These are phyloP conservation scores for Pimpla rufipes DNA, from an alignment of 2,888 invertebrate species.

Conservation along the genomic window DNA sequence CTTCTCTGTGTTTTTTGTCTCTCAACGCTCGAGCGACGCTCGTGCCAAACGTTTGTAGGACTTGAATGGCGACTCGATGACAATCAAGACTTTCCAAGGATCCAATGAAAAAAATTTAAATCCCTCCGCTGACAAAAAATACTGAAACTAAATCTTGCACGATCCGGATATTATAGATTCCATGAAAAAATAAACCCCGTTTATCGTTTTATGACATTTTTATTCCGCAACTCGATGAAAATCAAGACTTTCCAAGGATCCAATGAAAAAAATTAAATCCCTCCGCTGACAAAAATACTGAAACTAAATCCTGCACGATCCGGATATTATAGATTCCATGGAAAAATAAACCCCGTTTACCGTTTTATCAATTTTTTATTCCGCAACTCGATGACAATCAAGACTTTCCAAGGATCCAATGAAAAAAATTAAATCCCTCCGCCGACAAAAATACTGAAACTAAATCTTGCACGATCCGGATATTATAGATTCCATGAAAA, in stretches of 20 bases:
- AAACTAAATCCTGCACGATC: not conserved
- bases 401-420: slow-evolving; percentile 49
- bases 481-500: not conserved
- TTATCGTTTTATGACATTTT: not conserved
- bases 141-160: not conserved
- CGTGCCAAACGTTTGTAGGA: slow-evolving; percentile 43
- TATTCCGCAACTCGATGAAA: slow-evolving; percentile 43
- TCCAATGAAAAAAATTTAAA: not conserved
- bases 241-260: slow-evolving; percentile 57
- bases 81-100: slow-evolving; percentile 59
- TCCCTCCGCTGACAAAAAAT: not conserved
- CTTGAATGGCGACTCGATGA: slow-evolving; percentile 48
- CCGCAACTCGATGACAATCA: slow-evolving; percentile 55
- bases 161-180: not conserved
- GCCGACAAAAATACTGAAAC: not conserved
- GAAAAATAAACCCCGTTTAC: not conserved
- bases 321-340: not conserved
- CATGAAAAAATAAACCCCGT: not conserved
- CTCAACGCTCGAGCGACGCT: slow-evolving; percentile 12
- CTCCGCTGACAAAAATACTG: not conserved
- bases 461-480: no score
- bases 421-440: not conserved
- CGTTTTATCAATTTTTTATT: not conserved
- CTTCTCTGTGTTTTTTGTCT: not conserved
- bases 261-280: not conserved